Evolutionary conservation across 2,113 vertebrate genomes (phyloP), one percentile per base, ranked within the genome.

Genomic region (Pteropus alecto): DNA sequence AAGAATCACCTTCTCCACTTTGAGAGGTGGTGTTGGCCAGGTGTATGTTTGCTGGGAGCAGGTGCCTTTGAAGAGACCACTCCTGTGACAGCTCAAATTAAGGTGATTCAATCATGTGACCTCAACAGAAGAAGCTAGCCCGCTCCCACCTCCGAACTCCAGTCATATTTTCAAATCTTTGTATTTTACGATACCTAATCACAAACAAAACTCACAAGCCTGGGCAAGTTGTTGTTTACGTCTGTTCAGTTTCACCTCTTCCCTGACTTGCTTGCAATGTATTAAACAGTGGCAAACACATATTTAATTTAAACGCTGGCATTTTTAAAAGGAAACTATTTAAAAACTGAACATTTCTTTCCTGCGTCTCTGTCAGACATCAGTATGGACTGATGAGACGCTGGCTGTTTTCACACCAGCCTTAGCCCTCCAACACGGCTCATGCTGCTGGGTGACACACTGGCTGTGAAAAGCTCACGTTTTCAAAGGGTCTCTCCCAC

Each of bases 381-480:
- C 88, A 82, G 35, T 65, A 16, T 6, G 35, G 43, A 48, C 0
- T 16, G 15, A 14, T 16, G 15, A 1, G 54, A 61, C 7, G 28
- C 7, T 28, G 4, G 21, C 2, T 33, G 13, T 8, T 68, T 48
- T 18, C 16, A 10, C 41, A 18, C 33, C 48, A 38, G 58, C 83
- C 28, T 43, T 54, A 13, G 28, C 28, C 38, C 35, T n/a, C 35
- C 70, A 76, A 14, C 13, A 14, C 0, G 0, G 19, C 19, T 12
- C 11, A 56, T 14, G 15, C 7, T 8, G 15, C 1, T 4, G 0
- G 0, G 7, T 13, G 15, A 60, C 35, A 18, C 71, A 51, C 0
- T 12, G 38, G 18, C 79, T n/a, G 58, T 35, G 26, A 58, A 38
- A 73, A 28, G 28, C 48, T 38, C 35, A 5, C 67, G 0, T 56